Base-by-base conservation (phyloP, 2,888 invertebrate species). In the Acrocyrtus sp. region DNA sequence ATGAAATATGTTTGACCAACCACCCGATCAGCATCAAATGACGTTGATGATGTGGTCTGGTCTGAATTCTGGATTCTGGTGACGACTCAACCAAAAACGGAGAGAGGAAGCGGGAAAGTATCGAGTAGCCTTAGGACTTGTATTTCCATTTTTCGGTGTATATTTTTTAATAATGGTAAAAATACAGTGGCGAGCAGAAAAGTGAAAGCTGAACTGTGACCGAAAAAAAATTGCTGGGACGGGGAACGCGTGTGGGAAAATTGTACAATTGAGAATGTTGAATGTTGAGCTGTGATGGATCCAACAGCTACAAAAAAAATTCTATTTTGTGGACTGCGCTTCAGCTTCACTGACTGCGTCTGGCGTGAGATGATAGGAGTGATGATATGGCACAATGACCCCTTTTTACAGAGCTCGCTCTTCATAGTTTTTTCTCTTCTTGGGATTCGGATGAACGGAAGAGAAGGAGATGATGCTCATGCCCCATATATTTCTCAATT, bases 311-410 rank as follows among this genome's bases (percentile, higher is more conserved):
- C n/a, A n/a, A n/a, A n/a, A n/a, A n/a, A n/a, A n/a, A n/a, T n/a
- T n/a, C n/a, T n/a, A n/a, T n/a, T n/a, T n/a, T n/a, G 47, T 66
- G 57, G 57, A 57, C 51, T 53, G 45, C 60, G 43, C 53, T 60
- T 34, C 53, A 60, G 51, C 56, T 56, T 48, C 57, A 53, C 17
- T 60, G 67, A n/a, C 43, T 67, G 68, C 53, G 63, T 58, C 67
- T 74, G 74, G 68, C 62, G 69, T 47, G 68, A 51, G 51, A 53
- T 53, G 68, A 74, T 69, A 74, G 62, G 51, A 67, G 62, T 54
- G 66, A 73, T 67, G 73, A 72, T 60, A 62, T 63, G 74, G 74
- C 74, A 67, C 74, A 74, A 74, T 74, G 74, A 74, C 74, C 69
- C 61, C 58, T 60, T 74, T 70, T 50, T 65, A 24, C n/a, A n/a